These are phyloP conservation scores for Dryomyza anilis DNA, from an alignment of 2,888 invertebrate species.

Conservation along the genomic window DNA sequence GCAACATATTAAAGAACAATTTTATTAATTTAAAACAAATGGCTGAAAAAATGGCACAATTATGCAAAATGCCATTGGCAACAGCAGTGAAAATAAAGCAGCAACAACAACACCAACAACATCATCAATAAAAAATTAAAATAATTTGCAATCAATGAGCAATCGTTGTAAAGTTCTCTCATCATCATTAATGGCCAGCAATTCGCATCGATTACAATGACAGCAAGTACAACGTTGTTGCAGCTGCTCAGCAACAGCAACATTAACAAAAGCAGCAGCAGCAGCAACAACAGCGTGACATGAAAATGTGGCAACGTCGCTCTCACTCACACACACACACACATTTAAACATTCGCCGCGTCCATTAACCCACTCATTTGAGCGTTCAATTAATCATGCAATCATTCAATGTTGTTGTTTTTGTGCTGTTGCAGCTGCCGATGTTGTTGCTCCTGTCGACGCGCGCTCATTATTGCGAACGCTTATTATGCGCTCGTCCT, in stretches of 20 bases:
- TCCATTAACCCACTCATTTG: not conserved
- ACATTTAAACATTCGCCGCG: too few relatives aligned
- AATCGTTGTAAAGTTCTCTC: not conserved
- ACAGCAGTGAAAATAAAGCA: too few relatives aligned
- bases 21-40: too few relatives aligned
- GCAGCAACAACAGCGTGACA: not conserved
- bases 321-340: too few relatives aligned
- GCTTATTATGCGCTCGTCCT: not conserved
- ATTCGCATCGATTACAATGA: not conserved
- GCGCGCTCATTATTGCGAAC: not conserved
- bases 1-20: too few relatives aligned
- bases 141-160: not conserved
- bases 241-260: too few relatives aligned
- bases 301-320: not conserved
- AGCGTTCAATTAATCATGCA: too few relatives aligned
- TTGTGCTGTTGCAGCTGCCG: not conserved
- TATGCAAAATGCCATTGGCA: not conserved
- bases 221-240: not conserved
- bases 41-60: too few relatives aligned
- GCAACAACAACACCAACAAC: not conserved
- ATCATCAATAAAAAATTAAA: not conserved
- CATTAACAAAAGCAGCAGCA: not conserved
- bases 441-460: not conserved
- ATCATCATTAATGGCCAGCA: not conserved
- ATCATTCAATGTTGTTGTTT: not conserved